Base-by-base conservation (phyloP, 92 coral and sea anemone genomes). In the Actinostola sp. region DNA sequence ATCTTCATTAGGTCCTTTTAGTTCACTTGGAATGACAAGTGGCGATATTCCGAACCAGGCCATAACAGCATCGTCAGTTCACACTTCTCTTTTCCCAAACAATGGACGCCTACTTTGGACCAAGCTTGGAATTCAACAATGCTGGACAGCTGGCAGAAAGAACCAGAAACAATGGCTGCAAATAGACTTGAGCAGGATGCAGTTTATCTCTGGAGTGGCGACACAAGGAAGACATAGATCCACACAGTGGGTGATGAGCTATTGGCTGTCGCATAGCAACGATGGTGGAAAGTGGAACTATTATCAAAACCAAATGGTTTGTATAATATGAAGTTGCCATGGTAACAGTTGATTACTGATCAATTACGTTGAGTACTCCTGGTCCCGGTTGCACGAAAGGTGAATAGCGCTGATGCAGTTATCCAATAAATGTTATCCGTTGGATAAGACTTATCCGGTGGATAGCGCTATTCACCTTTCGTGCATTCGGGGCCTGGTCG, bases 21-120 rank as follows among this genome's bases (percentile, higher is more conserved):
- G 8, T 43, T 53, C 71, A 3, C 55, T 65, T 12, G 71, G 71
- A 46, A 65, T 65, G 71, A 42, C 28, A 45, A 45, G 20, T 30
- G 71, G 71, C n/a, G 71, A 15, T 12, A 65, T 65, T 21, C 71
- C 41, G 29, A 25, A 65, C 55, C 25, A 15, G 14, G 29, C 34
- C 9, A 34, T 65, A 13, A 39, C 71, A 14, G 71, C 71, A 9
- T 65, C 71, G 42, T 36, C 42, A 4, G 4, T 4, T 11, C 11
- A 36, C 11, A 36, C 42, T 4, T 36, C 4, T 11, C 4, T 11
- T 36, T 11, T 11, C 4, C 42, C 42, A 36, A 4, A 36, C 11
- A 4, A 4, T 4, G 42, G 6, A 36, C 42, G 42, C 11, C 11
- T 36, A 36, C 42, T 4, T 38, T 34, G 69, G 69, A 63, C 42